Evolutionary conservation across 2,797 vertebrate genomes (phyloP).

Genomic region (Gadopsis marmoratus): DNA sequence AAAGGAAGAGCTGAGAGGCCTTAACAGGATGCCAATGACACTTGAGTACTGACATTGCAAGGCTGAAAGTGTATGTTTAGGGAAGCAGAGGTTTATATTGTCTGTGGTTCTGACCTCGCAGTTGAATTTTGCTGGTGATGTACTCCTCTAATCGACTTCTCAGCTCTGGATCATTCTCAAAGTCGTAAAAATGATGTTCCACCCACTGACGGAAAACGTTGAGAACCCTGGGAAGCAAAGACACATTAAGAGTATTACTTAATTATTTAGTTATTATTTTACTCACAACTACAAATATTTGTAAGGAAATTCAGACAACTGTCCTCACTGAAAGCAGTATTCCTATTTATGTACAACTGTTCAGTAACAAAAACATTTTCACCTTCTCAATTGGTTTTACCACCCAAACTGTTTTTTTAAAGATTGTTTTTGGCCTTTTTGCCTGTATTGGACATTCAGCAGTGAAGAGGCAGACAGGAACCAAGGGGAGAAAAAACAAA

Average conservation of each 20-base stretch:
- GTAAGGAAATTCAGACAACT: neutral
- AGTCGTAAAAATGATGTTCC: conserved; percentile 99
- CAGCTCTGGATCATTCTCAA: conserved; percentile 94
- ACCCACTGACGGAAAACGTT: conserved; percentile 99
- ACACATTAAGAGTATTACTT: neutral
- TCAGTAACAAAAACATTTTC: neutral
- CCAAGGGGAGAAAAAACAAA: neutral
- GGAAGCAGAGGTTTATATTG: neutral
- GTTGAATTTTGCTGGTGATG: conserved; percentile 91
- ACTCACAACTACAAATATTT: neutral
- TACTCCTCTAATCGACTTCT: conserved; percentile 92
- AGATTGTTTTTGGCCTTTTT: neutral
- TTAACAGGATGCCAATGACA: neutral
- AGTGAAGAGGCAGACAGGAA: neutral
- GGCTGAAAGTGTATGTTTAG: neutral
- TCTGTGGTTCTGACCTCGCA: conserved; percentile 84
- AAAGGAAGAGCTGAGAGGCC: neutral
- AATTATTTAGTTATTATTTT: no score
- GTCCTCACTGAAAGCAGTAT: neutral
- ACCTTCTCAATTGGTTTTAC: neutral
- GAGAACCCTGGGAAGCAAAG: conserved; percentile 86
- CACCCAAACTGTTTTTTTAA: neutral
- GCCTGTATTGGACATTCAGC: neutral
- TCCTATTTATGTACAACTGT: neutral
- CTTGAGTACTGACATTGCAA: neutral